Conservation (phyloP, 2,888 invertebrate species). For the Melanotus villosus region DNA sequence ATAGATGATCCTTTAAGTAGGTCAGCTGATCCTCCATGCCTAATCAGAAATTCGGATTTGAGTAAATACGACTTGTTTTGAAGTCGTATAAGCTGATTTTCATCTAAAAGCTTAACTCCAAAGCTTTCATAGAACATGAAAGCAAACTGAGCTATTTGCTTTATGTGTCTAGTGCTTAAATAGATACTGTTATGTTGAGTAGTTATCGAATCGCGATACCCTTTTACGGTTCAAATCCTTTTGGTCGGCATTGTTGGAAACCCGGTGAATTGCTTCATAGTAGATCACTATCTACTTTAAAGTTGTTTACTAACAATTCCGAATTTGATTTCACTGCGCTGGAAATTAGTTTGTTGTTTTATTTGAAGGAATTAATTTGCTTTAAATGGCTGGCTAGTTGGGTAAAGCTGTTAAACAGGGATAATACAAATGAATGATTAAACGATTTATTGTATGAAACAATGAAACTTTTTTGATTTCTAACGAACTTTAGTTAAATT, state of each 20-base stretch:
- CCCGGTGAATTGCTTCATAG: conserved; percentile 2
- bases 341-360: not conserved
- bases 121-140: not conserved
- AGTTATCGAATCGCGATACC: conserved; percentile 6
- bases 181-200: conserved; percentile 10
- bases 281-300: not conserved
- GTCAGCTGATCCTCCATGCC: not conserved
- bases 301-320: conserved; percentile 2
- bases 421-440: no score
- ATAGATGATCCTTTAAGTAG: conserved; percentile 1
- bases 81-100: conserved; percentile 1
- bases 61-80: conserved; percentile 6
- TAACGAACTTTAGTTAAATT: no score
- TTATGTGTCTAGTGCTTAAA: not conserved
- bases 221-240: conserved; percentile 14
- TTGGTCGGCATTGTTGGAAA: conserved; percentile 3
- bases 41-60: conserved; percentile 2
- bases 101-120: not conserved
- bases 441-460: no score
- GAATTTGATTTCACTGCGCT: not conserved
- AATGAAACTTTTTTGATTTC: no score
- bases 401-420: no score
- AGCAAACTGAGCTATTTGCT: not conserved
- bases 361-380: no score
- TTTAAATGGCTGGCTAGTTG: no score